Base-by-base conservation (phyloP, 1,140 invertebrate genomes). In the Lutraria rhynchaena region DNA sequence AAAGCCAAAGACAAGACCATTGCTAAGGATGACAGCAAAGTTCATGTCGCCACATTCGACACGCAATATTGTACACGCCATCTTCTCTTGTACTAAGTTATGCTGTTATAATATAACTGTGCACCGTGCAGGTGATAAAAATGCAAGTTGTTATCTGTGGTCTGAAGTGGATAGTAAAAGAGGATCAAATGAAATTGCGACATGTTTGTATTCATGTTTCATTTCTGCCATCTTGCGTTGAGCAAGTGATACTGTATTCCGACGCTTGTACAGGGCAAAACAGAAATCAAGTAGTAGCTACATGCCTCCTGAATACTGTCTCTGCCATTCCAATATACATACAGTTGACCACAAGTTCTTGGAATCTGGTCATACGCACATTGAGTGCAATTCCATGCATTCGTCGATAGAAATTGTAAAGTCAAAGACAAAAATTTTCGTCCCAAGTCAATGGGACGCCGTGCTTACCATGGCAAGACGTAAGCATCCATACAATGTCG, bases 221-320 rank as follows among this genome's bases (percentile, higher is more conserved):
- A 17, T 22, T 0, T 24, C 31, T 44, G n/a, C 13, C 65, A 13
- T 27, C 29, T 7, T 5, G n/a, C 1, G 15, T 55, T 13, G 22
- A 60, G 3, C 51, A 69, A 41, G 67, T 65, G 24, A 58, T 44
- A 27, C 33, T 55, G 1, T 80, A 70, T 51, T 51, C 58, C 9
- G 58, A 63, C 24, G 44, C 27, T 2, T 65, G 69, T 49, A 3
- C 55, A 4, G 69, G 69, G 9, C 69, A 78, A 70, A 81, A 81
- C 33, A 69, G 69, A 44, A 81, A 61, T 35, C 35, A 61, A 55
- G 60, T 61, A 29, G 57, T 51, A 24, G 11, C 65, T 24, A 58
- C 49, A 4, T 57, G 61, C 17, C 53, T 49, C 11, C 49, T 65
- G 3, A 44, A 58, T 46, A 33, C 49, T 5, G 57, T 74, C n/a